Percentiles rank a stretch among this genome's conserved stretches.
These are phyloP conservation scores for Melangyna quadrimaculata DNA, from an alignment of 2,888 invertebrate genomes.

Conservation along the genomic window DNA sequence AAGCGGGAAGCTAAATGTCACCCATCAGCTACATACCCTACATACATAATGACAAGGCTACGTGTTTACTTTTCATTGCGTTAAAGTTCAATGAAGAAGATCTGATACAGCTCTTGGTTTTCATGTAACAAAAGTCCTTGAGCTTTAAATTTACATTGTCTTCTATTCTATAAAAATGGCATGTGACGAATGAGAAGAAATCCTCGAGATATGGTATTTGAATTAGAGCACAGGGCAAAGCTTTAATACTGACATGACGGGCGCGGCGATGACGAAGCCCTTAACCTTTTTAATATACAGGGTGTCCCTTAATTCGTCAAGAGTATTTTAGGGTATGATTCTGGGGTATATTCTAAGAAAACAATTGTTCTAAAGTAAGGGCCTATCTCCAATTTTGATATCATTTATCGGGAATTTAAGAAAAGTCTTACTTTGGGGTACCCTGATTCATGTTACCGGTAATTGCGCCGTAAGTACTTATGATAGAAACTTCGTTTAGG, in stretches of 20 bases:
- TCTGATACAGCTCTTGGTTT: background rate
- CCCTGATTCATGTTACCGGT: too few species aligned
- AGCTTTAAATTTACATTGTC: background rate
- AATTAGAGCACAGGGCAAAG: background rate
- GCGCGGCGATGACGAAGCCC: background rate
- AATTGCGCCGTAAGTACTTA: too few species aligned
- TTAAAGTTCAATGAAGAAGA: slow-evolving; percentile 13
- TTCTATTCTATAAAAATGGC: background rate
- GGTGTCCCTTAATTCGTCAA: too few species aligned
- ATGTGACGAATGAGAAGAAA: background rate
- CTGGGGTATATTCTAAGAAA: too few species aligned
- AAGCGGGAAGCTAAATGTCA: slow-evolving; percentile 9
- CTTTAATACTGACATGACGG: background rate
- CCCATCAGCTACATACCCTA: too few species aligned
- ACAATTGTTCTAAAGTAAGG: too few species aligned
- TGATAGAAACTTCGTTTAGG: too few species aligned
- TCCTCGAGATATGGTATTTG: background rate
- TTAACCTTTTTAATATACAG: background rate
- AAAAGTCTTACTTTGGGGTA: too few species aligned
- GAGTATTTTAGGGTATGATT: too few species aligned
- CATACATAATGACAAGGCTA: background rate
- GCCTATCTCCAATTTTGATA: too few species aligned
- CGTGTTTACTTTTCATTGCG: background rate
- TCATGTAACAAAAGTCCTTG: background rate
- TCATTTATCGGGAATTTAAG: too few species aligned